A percentile compares a stretch with the other conserved stretches of the same genome.
Conservation (phyloP, 2,113 vertebrate species). For the Uropsilus gracilis region DNA sequence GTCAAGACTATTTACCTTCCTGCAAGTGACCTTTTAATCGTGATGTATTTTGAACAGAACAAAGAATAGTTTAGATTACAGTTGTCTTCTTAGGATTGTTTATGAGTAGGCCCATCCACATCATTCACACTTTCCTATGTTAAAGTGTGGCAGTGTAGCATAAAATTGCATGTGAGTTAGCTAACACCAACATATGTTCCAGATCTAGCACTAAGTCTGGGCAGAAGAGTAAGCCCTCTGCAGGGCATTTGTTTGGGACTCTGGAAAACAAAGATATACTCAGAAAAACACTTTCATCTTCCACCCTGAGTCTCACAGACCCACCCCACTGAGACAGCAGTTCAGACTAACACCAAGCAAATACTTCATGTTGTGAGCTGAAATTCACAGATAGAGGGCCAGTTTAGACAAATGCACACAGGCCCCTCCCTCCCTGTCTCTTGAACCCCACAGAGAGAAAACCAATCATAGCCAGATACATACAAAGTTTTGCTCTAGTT, state of each 20-base stretch:
- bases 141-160: neutral
- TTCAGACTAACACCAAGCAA: neutral
- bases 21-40: neutral
- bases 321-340: neutral
- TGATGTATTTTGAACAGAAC: neutral
- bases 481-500: neutral
- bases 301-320: no score
- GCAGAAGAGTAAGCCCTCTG: neutral
- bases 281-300: neutral
- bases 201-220: neutral
- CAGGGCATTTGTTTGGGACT: neutral
- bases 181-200: neutral
- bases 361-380: no score
- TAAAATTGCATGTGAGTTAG: neutral
- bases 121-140: neutral
- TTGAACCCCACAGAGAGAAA: neutral
- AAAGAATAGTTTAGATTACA: neutral
- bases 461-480: neutral
- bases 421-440: neutral
- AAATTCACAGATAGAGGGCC: no score
- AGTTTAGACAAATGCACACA: neutral
- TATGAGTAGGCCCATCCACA: neutral
- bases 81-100: neutral
- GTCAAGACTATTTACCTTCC: neutral
- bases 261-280: neutral